Percentiles rank a stretch among this genome's conserved stretches.
Evolutionary conservation across 2,888 invertebrate species (phyloP).

Genomic region (Odontocolon sp.): DNA sequence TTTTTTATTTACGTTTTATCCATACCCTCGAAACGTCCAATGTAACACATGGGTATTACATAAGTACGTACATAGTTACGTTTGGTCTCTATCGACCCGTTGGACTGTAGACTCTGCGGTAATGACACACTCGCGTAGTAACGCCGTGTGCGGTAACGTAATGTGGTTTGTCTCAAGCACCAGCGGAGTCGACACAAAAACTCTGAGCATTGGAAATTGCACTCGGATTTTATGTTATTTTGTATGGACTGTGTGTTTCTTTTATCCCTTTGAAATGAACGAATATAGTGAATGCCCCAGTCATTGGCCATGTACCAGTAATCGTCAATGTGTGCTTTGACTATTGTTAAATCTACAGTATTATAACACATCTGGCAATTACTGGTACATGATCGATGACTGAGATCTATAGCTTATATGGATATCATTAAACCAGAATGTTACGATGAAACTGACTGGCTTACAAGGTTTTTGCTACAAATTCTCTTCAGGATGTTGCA

Average conservation of each 20-base stretch:
- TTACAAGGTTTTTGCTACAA: too few relatives aligned
- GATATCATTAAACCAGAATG: too few relatives aligned
- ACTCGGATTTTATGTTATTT: background rate
- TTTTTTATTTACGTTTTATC: conserved; percentile 15
- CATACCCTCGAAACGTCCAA: background rate
- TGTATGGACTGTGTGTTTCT: background rate
- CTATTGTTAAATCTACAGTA: too few relatives aligned
- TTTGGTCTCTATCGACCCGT: conserved; percentile 32
- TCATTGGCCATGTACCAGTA: too few relatives aligned
- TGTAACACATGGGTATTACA: background rate
- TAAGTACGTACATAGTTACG: conserved; percentile 1
- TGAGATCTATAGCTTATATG: too few relatives aligned
- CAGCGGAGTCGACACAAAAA: conserved; percentile 26
- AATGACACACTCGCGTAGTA: conserved; percentile 30
- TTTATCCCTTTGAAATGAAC: background rate
- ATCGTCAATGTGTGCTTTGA: too few relatives aligned
- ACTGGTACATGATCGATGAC: too few relatives aligned
- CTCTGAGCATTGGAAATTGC: conserved; percentile 13
- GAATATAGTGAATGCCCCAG: background rate
- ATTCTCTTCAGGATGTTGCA: too few relatives aligned
- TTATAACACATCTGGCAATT: too few relatives aligned
- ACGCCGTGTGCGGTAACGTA: conserved; percentile 17
- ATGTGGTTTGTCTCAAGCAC: conserved; percentile 46
- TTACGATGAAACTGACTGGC: too few relatives aligned
- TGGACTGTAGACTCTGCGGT: conserved; percentile 5